Base-by-base conservation (phyloP, 2,888 invertebrate genomes). In the Netelia melanura region DNA sequence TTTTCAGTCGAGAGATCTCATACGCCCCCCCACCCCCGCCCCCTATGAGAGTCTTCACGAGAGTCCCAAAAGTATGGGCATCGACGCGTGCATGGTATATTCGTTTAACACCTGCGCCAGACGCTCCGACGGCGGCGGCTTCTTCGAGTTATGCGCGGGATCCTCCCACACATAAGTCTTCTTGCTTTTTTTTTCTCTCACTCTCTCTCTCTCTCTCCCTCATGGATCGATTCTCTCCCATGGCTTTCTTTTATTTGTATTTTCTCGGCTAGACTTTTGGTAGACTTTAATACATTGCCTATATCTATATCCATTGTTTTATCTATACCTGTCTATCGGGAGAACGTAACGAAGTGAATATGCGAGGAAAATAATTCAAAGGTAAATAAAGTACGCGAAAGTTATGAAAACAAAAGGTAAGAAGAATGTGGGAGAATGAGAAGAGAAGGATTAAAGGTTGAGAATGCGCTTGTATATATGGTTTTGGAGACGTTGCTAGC, bases 81-180 rank as follows among this genome's bases (percentile, higher is more conserved):
- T 79, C 65, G 65, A 43, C 81, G 54, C 48, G 89, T 90, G 89
- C 64, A 54, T 71, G 30, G 30, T 30, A 30, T 30, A 30, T 92
- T 92, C 90, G 90, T 89, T 92, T 92, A 92, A 92, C 92, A 93
- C 92, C 92, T 92, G 91, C 92, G 88, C 62, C 72, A 38, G 64
- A 76, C 84, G 68, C 74, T 77, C 77, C 58, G 65, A 82, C 75
- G 65, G 67, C 77, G 72, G 78, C 68, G 89, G 90, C 86, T 89
- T 86, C 88, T 90, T 90, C 91, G 92, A 92, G 91, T 92, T 92
- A 93, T 93, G 92, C 92, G 91, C 90, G 91, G 91, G 92, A 93
- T 92, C 92, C 92, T 93, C 93, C 92, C 92, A 93, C 92, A 91
- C 92, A 93, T 93, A 62, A 81, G 75, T 84, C 81, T 86, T 79